Base-by-base conservation (phyloP, 2,888 invertebrate species). In the Noctua comes region DNA sequence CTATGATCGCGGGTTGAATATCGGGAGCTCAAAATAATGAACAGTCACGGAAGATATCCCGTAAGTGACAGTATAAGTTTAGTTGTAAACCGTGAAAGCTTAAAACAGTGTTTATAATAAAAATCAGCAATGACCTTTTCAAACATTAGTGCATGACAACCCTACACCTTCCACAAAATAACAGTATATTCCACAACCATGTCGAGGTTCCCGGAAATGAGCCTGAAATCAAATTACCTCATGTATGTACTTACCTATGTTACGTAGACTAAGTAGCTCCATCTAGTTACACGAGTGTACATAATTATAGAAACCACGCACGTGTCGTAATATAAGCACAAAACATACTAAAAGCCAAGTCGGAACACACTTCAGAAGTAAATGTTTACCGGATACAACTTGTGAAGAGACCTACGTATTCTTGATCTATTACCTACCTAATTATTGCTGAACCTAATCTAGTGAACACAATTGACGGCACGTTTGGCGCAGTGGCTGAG, bases 251-350 rank as follows among this genome's bases (percentile, higher is more conserved):
- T 40, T 40, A 40, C 40, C n/a, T 5, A 57, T 57, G 16, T 7
- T 65, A 65, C 31, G n/a, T 16, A 6, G 21, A 62, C 27, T 51
- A 18, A 0, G 64, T 5, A 64, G 36, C 36, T 24, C 36, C 31
- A 18, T 24, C 5, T 24, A 64, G 73, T 65, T 74, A 73, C 76
- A 76, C 74, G 76, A 43, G 51, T 64, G 10, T 43, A 43, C 43
- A 43, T 10, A 27, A 31, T 48, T 36, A 10, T 10, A 10, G 24
- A 18, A 27, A 27, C 31, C n/a, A 77, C 43, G 21, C 77, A 18
- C 36, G 31, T 68, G 31, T 36, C 54, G 31, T 65, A 24, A 36
- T 46, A 21, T 46, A 21, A 31, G 54, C 8, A 6, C 18, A 46
- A 76, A 64, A 65, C 16, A 27, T n/a, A 18, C 43, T 31, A n/a